phyloP scores from a whole-genome alignment of 2,888 invertebrate genomes.

The Brachynemurus nebulosus region DNA sequence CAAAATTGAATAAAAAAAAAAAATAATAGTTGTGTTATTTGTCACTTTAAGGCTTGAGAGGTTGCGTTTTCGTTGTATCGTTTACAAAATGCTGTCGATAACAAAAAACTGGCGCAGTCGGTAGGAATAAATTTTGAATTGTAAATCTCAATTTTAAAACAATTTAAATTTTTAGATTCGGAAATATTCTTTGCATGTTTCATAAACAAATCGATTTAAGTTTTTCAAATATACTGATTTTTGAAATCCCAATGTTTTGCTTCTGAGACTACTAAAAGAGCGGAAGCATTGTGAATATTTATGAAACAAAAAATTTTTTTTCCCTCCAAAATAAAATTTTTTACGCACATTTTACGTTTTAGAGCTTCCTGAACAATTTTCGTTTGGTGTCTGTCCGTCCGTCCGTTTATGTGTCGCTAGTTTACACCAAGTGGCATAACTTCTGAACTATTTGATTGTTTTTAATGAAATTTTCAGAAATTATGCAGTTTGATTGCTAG shows the following conservation, averaged over 20 bases:
- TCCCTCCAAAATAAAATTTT: too few relatives aligned
- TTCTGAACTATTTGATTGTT: too few relatives aligned
- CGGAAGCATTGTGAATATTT: too few relatives aligned
- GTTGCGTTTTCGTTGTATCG: not conserved
- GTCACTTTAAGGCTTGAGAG: not conserved
- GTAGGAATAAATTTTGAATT: not conserved
- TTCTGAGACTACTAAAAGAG: not conserved
- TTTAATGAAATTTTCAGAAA: too few relatives aligned
- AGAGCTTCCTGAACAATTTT: too few relatives aligned
- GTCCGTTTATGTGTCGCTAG: too few relatives aligned
- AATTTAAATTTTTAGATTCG: not conserved
- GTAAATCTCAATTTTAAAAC: not conserved
- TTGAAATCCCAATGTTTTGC: not conserved
- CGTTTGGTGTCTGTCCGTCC: too few relatives aligned
- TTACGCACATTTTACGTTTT: too few relatives aligned
- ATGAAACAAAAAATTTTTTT: too few relatives aligned
- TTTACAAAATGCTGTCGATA: conserved; percentile 1
- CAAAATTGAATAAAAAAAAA: too few relatives aligned
- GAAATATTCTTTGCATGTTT: not conserved
- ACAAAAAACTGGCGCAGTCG: not conserved
- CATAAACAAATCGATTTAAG: not conserved
- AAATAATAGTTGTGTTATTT: not conserved
- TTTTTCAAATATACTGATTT: not conserved
- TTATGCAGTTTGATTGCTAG: too few relatives aligned
- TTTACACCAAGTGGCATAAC: too few relatives aligned